Evolutionary conservation across 1,140 invertebrate species (phyloP).

Genomic region (Drosophila erecta): DNA sequence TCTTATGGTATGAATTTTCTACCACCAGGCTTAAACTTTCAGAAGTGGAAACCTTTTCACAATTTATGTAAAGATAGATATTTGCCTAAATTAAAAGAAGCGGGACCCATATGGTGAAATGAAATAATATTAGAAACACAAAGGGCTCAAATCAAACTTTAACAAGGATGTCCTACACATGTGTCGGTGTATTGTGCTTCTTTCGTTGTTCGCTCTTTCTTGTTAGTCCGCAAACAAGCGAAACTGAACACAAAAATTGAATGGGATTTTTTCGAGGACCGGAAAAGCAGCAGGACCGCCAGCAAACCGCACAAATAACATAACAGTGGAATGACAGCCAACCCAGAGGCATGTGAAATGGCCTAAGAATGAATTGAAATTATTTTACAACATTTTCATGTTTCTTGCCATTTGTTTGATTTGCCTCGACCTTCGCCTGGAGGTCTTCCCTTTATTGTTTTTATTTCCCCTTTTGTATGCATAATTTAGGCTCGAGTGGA

Average conservation of each 20-base stretch:
- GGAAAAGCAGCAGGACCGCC: constrained; percentile 21
- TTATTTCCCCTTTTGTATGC: constrained; percentile 28
- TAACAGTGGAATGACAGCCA: constrained; percentile 22
- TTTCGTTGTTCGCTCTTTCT: constrained; percentile 20
- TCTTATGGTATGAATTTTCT: too few species aligned
- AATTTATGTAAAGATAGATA: too few species aligned
- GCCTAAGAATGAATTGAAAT: constrained; percentile 70
- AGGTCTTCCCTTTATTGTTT: constrained; percentile 16
- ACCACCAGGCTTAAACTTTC: constrained; percentile 15
- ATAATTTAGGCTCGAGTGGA: constrained; percentile 67
- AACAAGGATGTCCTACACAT: constrained; percentile 24
- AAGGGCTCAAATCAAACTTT: constrained; percentile 41
- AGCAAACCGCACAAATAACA: constrained; percentile 30
- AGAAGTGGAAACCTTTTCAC: constrained; percentile 24
- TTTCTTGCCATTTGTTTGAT: constrained; percentile 65
- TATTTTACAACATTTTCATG: constrained; percentile 81
- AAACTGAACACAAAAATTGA: constrained; percentile 40
- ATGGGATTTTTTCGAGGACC: constrained; percentile 19
- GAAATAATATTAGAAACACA: constrained; percentile 22
- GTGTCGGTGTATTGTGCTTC: constrained; percentile 15
- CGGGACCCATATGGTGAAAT: constrained; percentile 24
- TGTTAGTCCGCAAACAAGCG: constrained; percentile 54
- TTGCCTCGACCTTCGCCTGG: constrained; percentile 39
- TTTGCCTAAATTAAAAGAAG: constrained; percentile 50
- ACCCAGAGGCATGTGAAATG: constrained; percentile 54